Evolutionary conservation across 2,797 vertebrate species (phyloP), one percentile per base, ranked within the genome.

Genomic region (Peromyscus eremicus): DNA sequence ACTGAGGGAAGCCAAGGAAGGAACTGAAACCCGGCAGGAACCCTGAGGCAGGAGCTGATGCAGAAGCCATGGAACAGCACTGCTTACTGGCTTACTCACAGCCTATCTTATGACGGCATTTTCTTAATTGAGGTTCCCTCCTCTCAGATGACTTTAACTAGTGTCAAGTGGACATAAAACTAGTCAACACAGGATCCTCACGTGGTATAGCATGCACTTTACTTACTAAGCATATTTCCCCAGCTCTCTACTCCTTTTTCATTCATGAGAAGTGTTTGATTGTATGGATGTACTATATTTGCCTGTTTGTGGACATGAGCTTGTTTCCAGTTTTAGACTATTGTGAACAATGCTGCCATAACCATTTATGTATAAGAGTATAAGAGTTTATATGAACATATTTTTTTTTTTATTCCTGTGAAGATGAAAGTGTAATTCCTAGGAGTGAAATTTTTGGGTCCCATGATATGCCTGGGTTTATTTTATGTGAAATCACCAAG

Each of bases 391-490:
- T 92, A 60, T 88, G 57, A 86, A 40, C 83, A 43, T 13, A 43
- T 49, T 40, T 13, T 4, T 92, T 90, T 95, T 92, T 90, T 95
- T 2, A 40, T 40, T 88, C 32, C 49, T 90, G 27, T 87, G 75
- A 12, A 40, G 43, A 32, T 62, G 66, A 52, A 70, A 89, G 81
- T 21, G 29, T 27, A n/a, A 76, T 62, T 87, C 57, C 37, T 84
- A 76, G 37, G 55, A 71, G 34, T 91, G 14, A 62, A 83, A 76
- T 76, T 95, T 7, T n/a, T 89, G 11, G 13, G 6, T 68, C 25
- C 1, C 32, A 34, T 75, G 32, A 12, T 34, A 37, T 19, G n/a
- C n/a, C n/a, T n/a, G n/a, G n/a, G 46, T 86, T 86, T 92, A 79
- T 86, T 75, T 79, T 85, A 62, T 60, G 84, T 49, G 73, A 71